Percentiles rank a stretch among this genome's conserved stretches.
phyloP scores from a whole-genome alignment of 2,113 vertebrate species.

The Coryphaenoides rupestris region DNA sequence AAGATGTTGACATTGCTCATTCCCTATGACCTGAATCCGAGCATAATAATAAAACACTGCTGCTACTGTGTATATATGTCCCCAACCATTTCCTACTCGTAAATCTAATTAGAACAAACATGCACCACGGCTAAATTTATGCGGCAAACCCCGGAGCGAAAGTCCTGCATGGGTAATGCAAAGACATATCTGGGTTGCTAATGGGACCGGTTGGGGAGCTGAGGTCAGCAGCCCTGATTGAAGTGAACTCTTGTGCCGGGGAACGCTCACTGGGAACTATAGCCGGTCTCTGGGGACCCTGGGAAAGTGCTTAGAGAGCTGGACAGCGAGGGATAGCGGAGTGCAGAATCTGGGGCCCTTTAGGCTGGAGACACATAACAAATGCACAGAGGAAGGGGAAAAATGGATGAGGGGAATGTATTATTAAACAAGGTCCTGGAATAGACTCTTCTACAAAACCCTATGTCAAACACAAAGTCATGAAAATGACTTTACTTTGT shows the following conservation, averaged over 20 bases:
- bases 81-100: conserved; percentile 60
- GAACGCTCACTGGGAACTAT: conserved; percentile 46
- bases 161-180: conserved; percentile 53
- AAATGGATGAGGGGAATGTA: conserved; percentile 16
- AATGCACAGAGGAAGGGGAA: conserved; percentile 21
- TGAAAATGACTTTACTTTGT: too few species aligned
- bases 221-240: conserved; percentile 64
- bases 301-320: conserved; percentile 46
- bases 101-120: conserved; percentile 67
- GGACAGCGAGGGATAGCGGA: conserved; percentile 34
- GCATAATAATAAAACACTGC: conserved; percentile 54
- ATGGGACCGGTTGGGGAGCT: conserved; percentile 60
- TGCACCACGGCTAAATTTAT: conserved; percentile 58
- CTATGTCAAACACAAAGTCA: conserved; percentile 7
- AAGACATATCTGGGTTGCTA: conserved; percentile 54
- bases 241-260: conserved; percentile 32
- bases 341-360: conserved; percentile 23
- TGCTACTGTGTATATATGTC: conserved; percentile 42
- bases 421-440: conserved; percentile 10
- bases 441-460: conserved; percentile 5
- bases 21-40: conserved; percentile 59
- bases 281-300: conserved; percentile 43
- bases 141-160: conserved; percentile 43
- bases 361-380: conserved; percentile 21
- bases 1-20: conserved; percentile 48